Percentiles rank a stretch among this genome's conserved stretches.
Evolutionary conservation across 2,888 invertebrate genomes (phyloP).

Genomic region (Conops quadrifasciatus): DNA sequence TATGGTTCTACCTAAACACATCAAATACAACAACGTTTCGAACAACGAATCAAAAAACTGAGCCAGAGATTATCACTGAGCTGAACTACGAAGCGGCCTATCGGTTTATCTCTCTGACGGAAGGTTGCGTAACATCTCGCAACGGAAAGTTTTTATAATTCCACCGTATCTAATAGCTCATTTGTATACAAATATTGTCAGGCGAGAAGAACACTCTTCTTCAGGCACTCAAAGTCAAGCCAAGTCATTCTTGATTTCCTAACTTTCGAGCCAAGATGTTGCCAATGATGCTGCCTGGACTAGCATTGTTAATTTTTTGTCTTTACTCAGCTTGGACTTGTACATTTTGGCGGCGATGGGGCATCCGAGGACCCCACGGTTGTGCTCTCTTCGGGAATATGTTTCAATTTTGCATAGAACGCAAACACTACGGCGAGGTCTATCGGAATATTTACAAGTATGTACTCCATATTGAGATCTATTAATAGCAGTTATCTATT

Average conservation of each 20-base stretch:
- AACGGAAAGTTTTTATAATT: too few relatives aligned
- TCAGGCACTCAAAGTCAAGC: too few relatives aligned
- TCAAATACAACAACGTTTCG: too few relatives aligned
- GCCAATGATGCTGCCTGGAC: not conserved
- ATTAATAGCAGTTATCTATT: constrained; percentile 1
- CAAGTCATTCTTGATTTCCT: not conserved
- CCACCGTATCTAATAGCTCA: too few relatives aligned
- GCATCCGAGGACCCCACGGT: constrained; percentile 49
- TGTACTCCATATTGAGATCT: constrained; percentile 3
- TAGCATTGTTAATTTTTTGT: not conserved
- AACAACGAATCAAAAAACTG: too few relatives aligned
- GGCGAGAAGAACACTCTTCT: too few relatives aligned
- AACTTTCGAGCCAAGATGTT: constrained; percentile 3
- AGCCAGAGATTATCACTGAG: too few relatives aligned
- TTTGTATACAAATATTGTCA: too few relatives aligned
- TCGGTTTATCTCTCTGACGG: too few relatives aligned
- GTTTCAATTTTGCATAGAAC: constrained; percentile 47
- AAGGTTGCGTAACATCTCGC: too few relatives aligned
- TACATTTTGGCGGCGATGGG: constrained; percentile 50
- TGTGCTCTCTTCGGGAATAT: constrained; percentile 55
- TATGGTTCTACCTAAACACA: too few relatives aligned
- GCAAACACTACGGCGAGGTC: constrained; percentile 51
- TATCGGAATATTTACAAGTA: constrained; percentile 54
- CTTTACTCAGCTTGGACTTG: constrained; percentile 43
- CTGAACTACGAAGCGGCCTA: too few relatives aligned